Base-by-base conservation (phyloP, 1,140 invertebrate species). In the Lanistes nyassanus region DNA sequence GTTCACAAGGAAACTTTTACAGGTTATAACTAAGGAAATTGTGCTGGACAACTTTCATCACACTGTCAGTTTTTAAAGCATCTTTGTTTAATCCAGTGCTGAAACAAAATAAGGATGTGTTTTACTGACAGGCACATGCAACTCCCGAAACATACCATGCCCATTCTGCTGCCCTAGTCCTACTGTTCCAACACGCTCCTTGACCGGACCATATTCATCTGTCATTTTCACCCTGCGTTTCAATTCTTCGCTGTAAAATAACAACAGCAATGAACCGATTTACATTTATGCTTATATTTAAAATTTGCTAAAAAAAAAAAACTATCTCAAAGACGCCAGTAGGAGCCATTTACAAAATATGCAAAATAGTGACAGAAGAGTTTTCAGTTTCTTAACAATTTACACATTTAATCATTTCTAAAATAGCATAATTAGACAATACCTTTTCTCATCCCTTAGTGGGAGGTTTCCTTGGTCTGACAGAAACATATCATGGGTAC, bases 401-500 rank as follows among this genome's bases (percentile, higher is more conserved):
- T n/a, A n/a, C n/a, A n/a, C n/a, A n/a, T n/a, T n/a, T n/a, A n/a
- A n/a, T n/a, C n/a, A n/a, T n/a, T n/a, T n/a, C n/a, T n/a, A n/a
- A n/a, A n/a, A n/a, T 29, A 31, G 26, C 9, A 26, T 42, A 64
- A 51, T 2, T n/a, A 60, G 37, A 58, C 29, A 16, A 73, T 74
- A 84, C 85, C 87, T 85, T 80, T 81, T 82, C 0, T 83, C 81
- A 82, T 88, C 87, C 75, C 77, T 81, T 16, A 68, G 13, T n/a
- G 97, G 96, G 58, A 98, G 89, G 72, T 93, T 91, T 62, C 94
- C 94, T 88, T 98, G 96, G 87, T 98, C 96, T 47, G 94, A 92
- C 51, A 98, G 88, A 89, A 99, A 99, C 93, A 98, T 96, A 90
- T 99, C 98, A 89, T 99, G 98, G 21, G 97, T 97, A 84, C 98